A percentile compares a stretch with the other conserved stretches of the same genome.
These are phyloP conservation scores for Darevskia nairensis DNA, from an alignment of 2,797 vertebrate species.

Conservation along the genomic window DNA sequence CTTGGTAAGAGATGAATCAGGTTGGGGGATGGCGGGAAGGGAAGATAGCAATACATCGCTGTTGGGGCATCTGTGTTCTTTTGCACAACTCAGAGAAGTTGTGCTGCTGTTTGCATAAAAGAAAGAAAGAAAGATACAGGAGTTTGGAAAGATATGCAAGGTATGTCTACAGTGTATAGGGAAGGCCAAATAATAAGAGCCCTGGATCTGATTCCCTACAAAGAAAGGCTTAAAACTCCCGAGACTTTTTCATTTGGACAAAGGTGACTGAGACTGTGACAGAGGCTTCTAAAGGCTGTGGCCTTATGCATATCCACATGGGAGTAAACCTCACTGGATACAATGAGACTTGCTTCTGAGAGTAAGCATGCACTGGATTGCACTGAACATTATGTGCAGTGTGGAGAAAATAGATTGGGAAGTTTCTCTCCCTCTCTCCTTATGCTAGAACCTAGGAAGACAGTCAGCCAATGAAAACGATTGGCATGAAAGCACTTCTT, in stretches of 20 bases:
- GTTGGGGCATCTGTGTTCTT: neutral
- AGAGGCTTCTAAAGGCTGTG: neutral
- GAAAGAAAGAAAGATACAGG: neutral
- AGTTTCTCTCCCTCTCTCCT: neutral
- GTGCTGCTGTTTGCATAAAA: neutral
- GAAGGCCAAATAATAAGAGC: neutral
- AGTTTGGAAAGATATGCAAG: neutral
- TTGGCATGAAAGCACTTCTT: neutral
- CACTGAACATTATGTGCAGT: neutral
- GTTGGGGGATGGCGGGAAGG: neutral
- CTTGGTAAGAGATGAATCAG: constrained; percentile 78
- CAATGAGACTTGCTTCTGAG: too few species aligned
- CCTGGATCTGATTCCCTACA: neutral
- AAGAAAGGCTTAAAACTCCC: neutral
- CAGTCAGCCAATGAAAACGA: neutral
- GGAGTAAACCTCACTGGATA: too few species aligned
- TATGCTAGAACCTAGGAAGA: neutral
- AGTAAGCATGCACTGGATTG: too few species aligned
- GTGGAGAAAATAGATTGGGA: neutral
- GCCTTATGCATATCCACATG: neutral
- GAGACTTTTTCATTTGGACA: neutral
- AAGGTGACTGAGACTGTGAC: neutral
- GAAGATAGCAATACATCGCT: neutral
- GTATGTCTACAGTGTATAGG: neutral
- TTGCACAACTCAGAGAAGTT: neutral